Evolutionary conservation across 2,797 vertebrate species (phyloP).

Genomic region (Jordanella pulchra): DNA sequence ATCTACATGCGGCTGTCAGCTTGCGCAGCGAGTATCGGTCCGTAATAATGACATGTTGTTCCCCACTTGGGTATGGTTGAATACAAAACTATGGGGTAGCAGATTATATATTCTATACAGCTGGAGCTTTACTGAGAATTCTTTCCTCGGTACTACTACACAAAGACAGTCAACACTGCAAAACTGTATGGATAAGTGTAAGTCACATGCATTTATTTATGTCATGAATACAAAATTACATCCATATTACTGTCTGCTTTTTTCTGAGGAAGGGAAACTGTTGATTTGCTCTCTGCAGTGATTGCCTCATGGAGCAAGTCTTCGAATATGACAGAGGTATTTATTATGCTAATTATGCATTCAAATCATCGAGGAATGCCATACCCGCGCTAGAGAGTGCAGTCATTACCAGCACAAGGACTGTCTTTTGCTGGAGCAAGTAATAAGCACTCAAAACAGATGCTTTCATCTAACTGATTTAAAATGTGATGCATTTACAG

Average conservation of each 20-base stretch:
- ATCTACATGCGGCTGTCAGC: conserved; percentile 51
- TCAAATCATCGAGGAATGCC: conserved; percentile 72
- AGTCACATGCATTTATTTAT: conserved; percentile 54
- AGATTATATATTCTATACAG: conserved; percentile 53
- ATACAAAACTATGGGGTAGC: conserved; percentile 40
- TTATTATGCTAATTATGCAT: conserved; percentile 80
- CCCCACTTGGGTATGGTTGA: conserved; percentile 39
- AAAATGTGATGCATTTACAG: conserved; percentile 64
- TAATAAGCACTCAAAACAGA: conserved; percentile 74
- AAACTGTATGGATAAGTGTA: conserved; percentile 41
- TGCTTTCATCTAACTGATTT: conserved; percentile 75
- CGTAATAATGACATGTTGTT: conserved; percentile 69
- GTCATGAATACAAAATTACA: conserved; percentile 62
- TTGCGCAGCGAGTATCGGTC: conserved; percentile 33
- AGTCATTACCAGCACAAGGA: conserved; percentile 68
- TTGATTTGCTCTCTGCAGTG: conserved; percentile 69
- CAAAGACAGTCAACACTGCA: conserved; percentile 24
- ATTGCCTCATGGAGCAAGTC: conserved; percentile 65
- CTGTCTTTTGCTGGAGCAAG: conserved; percentile 65
- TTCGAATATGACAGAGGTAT: conserved; percentile 70
- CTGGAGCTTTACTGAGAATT: conserved; percentile 49
- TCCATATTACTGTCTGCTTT: conserved; percentile 53
- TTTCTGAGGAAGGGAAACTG: conserved; percentile 49
- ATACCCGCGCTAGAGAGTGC: conserved; percentile 62
- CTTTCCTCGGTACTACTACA: conserved; percentile 33